phyloP scores from a whole-genome alignment of 2,113 vertebrate genomes.

The Chiloscyllium plagiosum region DNA sequence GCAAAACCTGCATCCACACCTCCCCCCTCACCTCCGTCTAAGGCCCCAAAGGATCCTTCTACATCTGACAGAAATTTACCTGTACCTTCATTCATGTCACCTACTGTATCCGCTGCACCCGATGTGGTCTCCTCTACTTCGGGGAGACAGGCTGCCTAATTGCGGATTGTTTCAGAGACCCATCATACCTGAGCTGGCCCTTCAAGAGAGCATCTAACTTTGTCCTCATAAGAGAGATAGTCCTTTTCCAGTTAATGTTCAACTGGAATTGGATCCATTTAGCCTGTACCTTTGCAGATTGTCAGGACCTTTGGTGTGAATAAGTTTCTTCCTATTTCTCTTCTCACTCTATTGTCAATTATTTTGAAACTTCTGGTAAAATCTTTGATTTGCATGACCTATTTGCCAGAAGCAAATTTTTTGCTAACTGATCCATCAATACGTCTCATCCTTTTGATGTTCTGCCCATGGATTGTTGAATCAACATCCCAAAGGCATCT shows the following conservation, averaged over 20 bases:
- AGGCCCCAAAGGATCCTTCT: too few species aligned
- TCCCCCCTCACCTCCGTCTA: too few species aligned
- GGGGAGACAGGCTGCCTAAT: too few species aligned
- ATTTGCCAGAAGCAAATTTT: not conserved
- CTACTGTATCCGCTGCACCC: too few species aligned
- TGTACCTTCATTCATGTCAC: too few species aligned
- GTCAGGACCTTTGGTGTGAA: not conserved
- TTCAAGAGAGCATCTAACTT: not conserved
- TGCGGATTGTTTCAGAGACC: not conserved
- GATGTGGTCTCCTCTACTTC: too few species aligned
- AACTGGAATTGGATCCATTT: not conserved
- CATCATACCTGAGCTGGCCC: not conserved
- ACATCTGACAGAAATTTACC: too few species aligned
- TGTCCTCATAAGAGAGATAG: not conserved
- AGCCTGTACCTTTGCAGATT: not conserved
- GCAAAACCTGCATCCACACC: too few species aligned
- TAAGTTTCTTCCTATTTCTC: not conserved
- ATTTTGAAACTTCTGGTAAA: not conserved
- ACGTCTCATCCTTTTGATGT: not conserved
- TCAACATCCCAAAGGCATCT: too few species aligned
- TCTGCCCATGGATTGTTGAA: not conserved
- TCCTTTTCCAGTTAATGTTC: not conserved
- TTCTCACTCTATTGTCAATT: not conserved
- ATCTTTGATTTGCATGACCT: not conserved
- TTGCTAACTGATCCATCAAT: not conserved